Evolutionary conservation across 2,888 invertebrate genomes (phyloP), one percentile per base, ranked within the genome.

Genomic region (Latrodectus hesperus): DNA sequence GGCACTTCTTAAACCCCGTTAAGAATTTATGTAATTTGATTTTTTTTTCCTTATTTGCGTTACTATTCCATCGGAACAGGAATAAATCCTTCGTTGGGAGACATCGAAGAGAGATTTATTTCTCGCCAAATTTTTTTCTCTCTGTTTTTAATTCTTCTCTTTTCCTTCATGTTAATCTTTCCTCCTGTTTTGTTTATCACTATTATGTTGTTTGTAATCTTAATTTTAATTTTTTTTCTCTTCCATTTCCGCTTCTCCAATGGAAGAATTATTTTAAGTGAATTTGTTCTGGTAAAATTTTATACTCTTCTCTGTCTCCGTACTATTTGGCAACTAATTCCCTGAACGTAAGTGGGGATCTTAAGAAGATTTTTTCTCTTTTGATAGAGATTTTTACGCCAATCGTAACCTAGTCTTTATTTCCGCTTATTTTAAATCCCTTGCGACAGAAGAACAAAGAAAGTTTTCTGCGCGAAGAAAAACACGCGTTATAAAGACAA

Each of bases 141-240:
- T 64, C 70, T 65, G 51, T 75, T 75, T 55, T 14, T 9, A 26
- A 52, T 14, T 12, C 16, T 51, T 73, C 49, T 65, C 67, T 74
- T 14, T 22, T 22, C 22, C 22, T 22, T 22, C 22, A 22, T 22
- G 22, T 22, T 22, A 22, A 22, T 22, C 22, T 22, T 22, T 22
- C 22, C 22, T 22, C 22, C 22, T 22, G 22, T 26, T 64, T 76
- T 76, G n/a, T 9, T 22, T 51, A 55, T 80, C 60, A 64, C 80
- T 75, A 85, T 85, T 80, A 85, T 65, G 85, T 60, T 75, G 80
- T 85, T 85, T 85, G 80, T 80, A 85, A 85, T 85, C 85, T 80
- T 85, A 75, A 85, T 85, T 85, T 85, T 55, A 79, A 74, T 85
- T 79, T 55, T 71, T 79, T 70, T 79, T 75, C 17, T 72, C n/a